Conservation (phyloP, 2,888 invertebrate genomes). For the Caradrina kadenii region DNA sequence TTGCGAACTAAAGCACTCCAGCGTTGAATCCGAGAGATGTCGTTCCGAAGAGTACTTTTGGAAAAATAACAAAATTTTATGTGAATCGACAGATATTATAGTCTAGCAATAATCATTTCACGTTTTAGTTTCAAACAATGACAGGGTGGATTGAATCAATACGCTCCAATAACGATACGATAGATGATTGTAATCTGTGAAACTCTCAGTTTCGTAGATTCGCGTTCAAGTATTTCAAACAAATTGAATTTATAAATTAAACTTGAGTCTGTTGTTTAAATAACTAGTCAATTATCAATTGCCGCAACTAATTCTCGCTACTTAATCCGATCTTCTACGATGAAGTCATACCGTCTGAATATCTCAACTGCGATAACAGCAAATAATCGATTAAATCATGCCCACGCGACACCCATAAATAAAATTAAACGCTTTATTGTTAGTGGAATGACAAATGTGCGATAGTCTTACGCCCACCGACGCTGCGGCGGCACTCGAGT, state of each 20-base stretch:
- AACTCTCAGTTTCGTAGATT: constrained; percentile 23
- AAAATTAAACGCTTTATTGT: constrained; percentile 86
- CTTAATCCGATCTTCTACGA: constrained; percentile 57
- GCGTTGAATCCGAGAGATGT: constrained; percentile 78
- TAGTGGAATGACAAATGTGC: constrained; percentile 86
- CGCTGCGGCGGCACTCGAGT: constrained; percentile 40
- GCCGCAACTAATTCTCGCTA: constrained; percentile 32
- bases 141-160: constrained; percentile 61
- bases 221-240: constrained; percentile 1
- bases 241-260: constrained; percentile 2
- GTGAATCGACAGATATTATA: constrained; percentile 77
- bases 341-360: constrained; percentile 74
- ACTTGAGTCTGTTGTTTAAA: constrained; percentile 2
- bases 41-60: constrained; percentile 76
- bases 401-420: constrained; percentile 85
- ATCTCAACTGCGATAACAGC: constrained; percentile 75
- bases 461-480: constrained; percentile 81
- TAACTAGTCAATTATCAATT: constrained; percentile 28
- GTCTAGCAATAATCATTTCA: constrained; percentile 75
- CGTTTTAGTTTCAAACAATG: constrained; percentile 66
- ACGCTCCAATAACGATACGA: constrained; percentile 49
- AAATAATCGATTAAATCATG: constrained; percentile 78
- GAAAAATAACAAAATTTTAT: constrained; percentile 86
- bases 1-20: constrained; percentile 81
- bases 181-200: constrained; percentile 25